Percentiles rank a stretch among this genome's conserved stretches.
phyloP scores from a whole-genome alignment of 2,113 vertebrate species.

The Nettapus auritus region DNA sequence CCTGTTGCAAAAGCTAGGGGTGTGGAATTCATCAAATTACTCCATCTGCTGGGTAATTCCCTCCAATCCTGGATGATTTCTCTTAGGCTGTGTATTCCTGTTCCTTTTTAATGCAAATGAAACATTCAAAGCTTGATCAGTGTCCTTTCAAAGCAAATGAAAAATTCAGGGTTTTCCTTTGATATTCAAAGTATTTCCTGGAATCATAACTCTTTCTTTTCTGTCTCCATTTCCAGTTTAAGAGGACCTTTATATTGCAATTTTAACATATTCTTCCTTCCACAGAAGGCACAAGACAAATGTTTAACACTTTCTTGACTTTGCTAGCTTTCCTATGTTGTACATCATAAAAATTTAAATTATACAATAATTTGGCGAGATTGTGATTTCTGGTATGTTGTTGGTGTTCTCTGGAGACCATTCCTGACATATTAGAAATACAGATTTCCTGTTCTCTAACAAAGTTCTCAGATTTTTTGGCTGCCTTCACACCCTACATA shows the following conservation, averaged over 20 bases:
- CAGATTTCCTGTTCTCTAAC: not conserved
- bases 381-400: not conserved
- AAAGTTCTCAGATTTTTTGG: not conserved
- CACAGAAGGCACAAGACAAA: slow-evolving; percentile 5
- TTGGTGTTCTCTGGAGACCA: not conserved
- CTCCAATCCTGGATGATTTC: slow-evolving; percentile 52
- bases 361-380: not conserved
- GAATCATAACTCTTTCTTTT: slow-evolving; percentile 43
- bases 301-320: slow-evolving; percentile 45
- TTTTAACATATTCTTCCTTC: slow-evolving; percentile 38
- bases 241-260: slow-evolving; percentile 35
- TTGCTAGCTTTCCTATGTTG: not conserved
- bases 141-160: slow-evolving; percentile 67
- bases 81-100: slow-evolving; percentile 31
- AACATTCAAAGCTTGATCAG: slow-evolving; percentile 63
- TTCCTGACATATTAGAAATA: not conserved
- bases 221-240: slow-evolving; percentile 35
- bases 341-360: not conserved
- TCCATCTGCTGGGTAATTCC: slow-evolving; percentile 60
- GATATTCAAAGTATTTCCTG: slow-evolving; percentile 67
- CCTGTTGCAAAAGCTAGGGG: not conserved
- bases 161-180: slow-evolving; percentile 66
- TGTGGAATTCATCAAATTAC: slow-evolving; percentile 17
- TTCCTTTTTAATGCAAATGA: slow-evolving; percentile 67
- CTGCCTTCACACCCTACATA: not conserved